Percentiles rank a stretch among this genome's conserved stretches.
Evolutionary conservation across 2,888 invertebrate species (phyloP).

Genomic region (Magallana nippona): DNA sequence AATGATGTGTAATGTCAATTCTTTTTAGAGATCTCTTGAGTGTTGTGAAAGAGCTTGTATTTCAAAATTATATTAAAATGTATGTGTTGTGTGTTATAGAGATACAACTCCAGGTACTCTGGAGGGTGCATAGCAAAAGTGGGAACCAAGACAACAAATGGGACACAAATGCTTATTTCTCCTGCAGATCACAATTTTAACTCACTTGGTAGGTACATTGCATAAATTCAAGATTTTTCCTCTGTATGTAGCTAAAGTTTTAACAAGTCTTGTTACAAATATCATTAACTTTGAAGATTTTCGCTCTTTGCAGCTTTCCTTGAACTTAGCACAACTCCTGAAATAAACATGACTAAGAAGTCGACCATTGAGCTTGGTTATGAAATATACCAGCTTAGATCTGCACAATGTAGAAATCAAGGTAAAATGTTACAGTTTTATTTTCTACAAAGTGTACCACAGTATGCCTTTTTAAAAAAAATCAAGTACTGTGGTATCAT

Average conservation of each 20-base stretch:
- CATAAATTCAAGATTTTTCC: no score
- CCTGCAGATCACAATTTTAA: constrained; percentile 20
- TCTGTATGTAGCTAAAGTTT: no score
- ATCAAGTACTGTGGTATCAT: no score
- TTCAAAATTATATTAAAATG: background rate
- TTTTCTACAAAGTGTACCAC: no score
- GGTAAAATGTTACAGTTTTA: background rate
- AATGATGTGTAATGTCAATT: no score
- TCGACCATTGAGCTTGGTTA: background rate
- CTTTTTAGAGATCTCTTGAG: no score
- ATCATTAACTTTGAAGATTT: no score
- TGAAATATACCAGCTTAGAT: constrained; percentile 9
- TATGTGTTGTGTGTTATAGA: constrained; percentile 47
- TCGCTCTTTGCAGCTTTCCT: background rate
- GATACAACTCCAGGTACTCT: constrained; percentile 53
- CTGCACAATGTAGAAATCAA: background rate
- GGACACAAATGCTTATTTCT: background rate
- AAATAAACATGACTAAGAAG: background rate
- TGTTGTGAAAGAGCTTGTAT: no score
- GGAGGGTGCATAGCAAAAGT: constrained; percentile 58
- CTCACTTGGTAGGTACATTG: background rate
- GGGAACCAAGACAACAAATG: background rate
- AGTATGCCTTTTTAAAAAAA: no score
- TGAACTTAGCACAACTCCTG: constrained; percentile 13
- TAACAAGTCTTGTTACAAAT: no score